These are phyloP conservation scores for Felis chaus DNA, from an alignment of 2,113 vertebrate species.

Conservation along the genomic window DNA sequence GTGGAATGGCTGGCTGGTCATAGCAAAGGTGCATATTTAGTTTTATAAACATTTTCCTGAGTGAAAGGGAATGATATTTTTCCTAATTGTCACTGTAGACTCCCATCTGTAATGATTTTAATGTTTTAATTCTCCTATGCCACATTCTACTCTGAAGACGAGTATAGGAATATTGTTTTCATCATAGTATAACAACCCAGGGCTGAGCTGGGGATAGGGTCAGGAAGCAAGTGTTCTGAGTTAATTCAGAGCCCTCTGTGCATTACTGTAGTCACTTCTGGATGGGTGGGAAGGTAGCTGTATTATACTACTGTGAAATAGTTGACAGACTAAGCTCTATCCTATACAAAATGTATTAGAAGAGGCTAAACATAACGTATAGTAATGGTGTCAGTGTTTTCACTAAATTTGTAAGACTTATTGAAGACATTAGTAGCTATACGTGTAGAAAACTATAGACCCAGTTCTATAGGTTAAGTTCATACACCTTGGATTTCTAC, in stretches of 20 bases:
- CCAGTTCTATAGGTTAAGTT: not conserved
- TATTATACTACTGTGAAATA: not conserved
- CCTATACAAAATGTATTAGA: not conserved
- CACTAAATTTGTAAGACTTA: not conserved
- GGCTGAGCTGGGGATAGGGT: not conserved
- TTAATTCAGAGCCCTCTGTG: not conserved
- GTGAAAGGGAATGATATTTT: not conserved
- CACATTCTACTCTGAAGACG: not conserved
- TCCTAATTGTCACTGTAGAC: not conserved
- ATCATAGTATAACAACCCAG: not conserved
- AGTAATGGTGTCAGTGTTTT: not conserved
- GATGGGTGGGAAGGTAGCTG: not conserved
- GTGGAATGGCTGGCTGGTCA: not conserved
- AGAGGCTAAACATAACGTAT: not conserved
- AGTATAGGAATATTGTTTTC: not conserved
- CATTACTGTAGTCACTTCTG: not conserved
- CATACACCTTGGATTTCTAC: not conserved
- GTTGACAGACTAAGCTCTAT: not conserved
- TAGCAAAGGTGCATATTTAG: not conserved
- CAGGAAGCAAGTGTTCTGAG: not conserved
- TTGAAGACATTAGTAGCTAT: not conserved
- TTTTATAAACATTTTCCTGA: not conserved
- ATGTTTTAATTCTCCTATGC: not conserved
- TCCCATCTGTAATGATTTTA: not conserved
- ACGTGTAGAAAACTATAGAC: not conserved